These are phyloP conservation scores for Etia nguti DNA, from an alignment of 2,113 vertebrate species.

Conservation along the genomic window DNA sequence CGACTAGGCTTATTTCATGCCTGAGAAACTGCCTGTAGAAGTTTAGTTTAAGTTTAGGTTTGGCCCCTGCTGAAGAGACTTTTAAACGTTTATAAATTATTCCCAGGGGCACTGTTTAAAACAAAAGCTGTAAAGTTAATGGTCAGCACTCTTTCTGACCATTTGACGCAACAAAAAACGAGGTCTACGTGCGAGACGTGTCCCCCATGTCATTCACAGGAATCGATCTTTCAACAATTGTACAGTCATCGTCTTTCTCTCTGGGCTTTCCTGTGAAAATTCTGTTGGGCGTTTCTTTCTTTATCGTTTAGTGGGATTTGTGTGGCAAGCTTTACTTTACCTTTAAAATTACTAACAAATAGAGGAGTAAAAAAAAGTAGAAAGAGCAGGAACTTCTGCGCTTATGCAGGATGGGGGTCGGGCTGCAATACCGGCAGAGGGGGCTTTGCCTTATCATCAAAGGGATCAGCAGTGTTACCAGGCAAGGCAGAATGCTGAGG, in stretches of 20 bases:
- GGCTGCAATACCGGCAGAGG: background rate
- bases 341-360: background rate
- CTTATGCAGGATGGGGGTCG: background rate
- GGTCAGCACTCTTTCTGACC: background rate
- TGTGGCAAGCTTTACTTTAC: background rate
- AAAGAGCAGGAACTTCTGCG: background rate
- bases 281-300: too few species aligned
- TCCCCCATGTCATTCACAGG: background rate
- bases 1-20: background rate
- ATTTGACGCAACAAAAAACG: background rate
- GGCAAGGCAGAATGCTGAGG: conserved; percentile 77
- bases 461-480: conserved; percentile 63
- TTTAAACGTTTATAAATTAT: background rate
- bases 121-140: background rate
- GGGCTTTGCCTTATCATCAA: conserved; percentile 12
- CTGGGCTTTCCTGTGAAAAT: background rate
- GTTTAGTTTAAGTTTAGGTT: background rate
- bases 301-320: background rate
- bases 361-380: background rate
- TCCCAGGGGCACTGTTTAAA: background rate
- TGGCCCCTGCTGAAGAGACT: background rate
- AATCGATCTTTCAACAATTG: background rate
- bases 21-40: background rate
- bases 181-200: conserved; percentile 9
- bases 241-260: background rate